Evolutionary conservation across 2,797 vertebrate genomes (phyloP).

Genomic region (Hoplostethus mediterraneus): DNA sequence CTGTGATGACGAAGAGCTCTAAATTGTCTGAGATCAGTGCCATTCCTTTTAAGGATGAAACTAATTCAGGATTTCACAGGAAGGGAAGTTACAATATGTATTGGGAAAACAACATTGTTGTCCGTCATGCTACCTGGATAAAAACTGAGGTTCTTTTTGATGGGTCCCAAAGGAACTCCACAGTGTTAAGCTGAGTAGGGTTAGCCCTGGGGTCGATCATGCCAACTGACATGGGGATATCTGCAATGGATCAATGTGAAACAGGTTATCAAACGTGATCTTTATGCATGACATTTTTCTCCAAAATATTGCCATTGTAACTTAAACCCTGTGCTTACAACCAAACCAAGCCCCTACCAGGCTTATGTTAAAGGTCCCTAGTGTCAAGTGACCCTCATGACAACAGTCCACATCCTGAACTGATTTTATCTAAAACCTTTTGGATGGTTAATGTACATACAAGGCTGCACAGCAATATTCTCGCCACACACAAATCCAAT

Average conservation of each 20-base stretch:
- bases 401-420: conserved; percentile 3
- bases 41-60: conserved; percentile 18
- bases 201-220: conserved; percentile 96
- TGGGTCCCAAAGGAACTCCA: conserved; percentile 98
- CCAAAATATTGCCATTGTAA: conserved; percentile 7
- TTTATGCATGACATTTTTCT: conserved; percentile 28
- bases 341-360: conserved; percentile 3
- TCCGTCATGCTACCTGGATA: conserved; percentile 89
- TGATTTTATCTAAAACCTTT: not conserved
- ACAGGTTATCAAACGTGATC: conserved; percentile 48
- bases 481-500: conserved; percentile 13
- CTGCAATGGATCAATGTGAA: conserved; percentile 79
- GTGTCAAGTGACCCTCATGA: not conserved
- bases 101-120: conserved; percentile 11
- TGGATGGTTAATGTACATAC: conserved; percentile 30
- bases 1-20: not conserved
- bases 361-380: not conserved
- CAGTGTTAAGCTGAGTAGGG: conserved; percentile 96
- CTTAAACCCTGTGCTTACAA: not conserved
- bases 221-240: conserved; percentile 98
- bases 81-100: conserved; percentile 9
- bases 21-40: conserved; percentile 6
- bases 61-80: conserved; percentile 14
- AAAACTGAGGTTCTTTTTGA: conserved; percentile 97
- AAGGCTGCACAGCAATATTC: conserved; percentile 28